Percentiles rank a stretch among this genome's conserved stretches.
Evolutionary conservation across 1,140 invertebrate genomes (phyloP).

Genomic region (Heliconius nattereri): DNA sequence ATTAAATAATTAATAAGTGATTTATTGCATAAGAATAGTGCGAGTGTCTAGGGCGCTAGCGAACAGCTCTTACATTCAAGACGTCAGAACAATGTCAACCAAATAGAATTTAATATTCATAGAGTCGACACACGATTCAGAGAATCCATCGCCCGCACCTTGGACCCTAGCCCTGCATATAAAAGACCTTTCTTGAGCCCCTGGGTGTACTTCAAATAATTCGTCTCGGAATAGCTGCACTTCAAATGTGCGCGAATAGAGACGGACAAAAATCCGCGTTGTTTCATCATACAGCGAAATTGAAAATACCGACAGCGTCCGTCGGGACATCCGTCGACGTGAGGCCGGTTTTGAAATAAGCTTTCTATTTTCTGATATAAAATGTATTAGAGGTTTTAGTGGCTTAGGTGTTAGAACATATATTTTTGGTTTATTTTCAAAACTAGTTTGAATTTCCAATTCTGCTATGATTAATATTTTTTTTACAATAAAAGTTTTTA

Average conservation of each 20-base stretch:
- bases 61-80: constrained; percentile 68
- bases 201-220: constrained; percentile 76
- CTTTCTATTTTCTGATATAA: constrained; percentile 50
- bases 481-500: background rate
- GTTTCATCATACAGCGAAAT: constrained; percentile 71
- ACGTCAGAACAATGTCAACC: constrained; percentile 70
- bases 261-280: constrained; percentile 67
- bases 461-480: background rate
- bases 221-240: constrained; percentile 71
- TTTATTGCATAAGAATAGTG: background rate
- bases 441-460: background rate
- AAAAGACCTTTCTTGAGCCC: constrained; percentile 76
- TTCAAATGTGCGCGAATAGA: constrained; percentile 66
- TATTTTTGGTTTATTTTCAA: background rate
- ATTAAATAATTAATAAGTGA: background rate
- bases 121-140: constrained; percentile 78
- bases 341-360: constrained; percentile 56
- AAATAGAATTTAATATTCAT: constrained; percentile 81
- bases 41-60: constrained; percentile 20
- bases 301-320: constrained; percentile 64
- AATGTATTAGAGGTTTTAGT: constrained; percentile 40
- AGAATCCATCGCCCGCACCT: constrained; percentile 78
- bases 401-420: constrained; percentile 15
- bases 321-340: constrained; percentile 49
- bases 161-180: constrained; percentile 75